Base-by-base conservation (phyloP, 2,797 vertebrate genomes). In the Enteromius paludinosus region DNA sequence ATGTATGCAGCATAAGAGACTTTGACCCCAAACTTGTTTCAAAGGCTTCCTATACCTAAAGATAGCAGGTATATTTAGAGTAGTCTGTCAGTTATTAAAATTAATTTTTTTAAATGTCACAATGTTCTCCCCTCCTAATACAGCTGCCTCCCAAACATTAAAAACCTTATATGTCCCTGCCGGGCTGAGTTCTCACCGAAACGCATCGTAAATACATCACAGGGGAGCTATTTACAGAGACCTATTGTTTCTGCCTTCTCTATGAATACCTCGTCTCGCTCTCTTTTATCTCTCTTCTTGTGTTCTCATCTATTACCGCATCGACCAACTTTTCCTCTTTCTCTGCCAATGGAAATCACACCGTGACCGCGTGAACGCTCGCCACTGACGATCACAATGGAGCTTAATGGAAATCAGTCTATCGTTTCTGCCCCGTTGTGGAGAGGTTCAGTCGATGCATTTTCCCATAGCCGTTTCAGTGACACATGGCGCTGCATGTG, bases 221-320 rank as follows among this genome's bases (percentile, higher is more conserved):
- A 84, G 85, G 45, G 83, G 86, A 84, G 88, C 89, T 92, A 90
- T 93, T 93, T 93, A 90, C 89, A 90, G 90, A 90, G 85, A 83
- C 78, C 87, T 88, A 90, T 92, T 93, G 92, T 94, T 89, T 85
- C 87, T 65, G 68, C 49, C 12, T 54, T 76, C 66, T 80, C 68
- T 74, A 28, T 77, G 68, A 81, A 84, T 84, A 83, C 38, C 72
- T 88, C 86, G 78, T 78, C 85, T 92, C 92, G 86, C 92, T 87
- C 86, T 84, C 86, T 87, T 87, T 38, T 89, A 80, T 76, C 72
- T 82, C 75, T 90, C 87, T 87, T 89, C 87, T 87, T 88, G 85
- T 1, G 71, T 89, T 89, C 90, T 91, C 86, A 90, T 91, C 89
- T 88, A 2, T 65, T 68, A 76, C 49, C 30, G 30, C 47, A 65